These are phyloP conservation scores for Paramormyrops kingsleyae DNA, from an alignment of 2,113 vertebrate species.

Conservation along the genomic window DNA sequence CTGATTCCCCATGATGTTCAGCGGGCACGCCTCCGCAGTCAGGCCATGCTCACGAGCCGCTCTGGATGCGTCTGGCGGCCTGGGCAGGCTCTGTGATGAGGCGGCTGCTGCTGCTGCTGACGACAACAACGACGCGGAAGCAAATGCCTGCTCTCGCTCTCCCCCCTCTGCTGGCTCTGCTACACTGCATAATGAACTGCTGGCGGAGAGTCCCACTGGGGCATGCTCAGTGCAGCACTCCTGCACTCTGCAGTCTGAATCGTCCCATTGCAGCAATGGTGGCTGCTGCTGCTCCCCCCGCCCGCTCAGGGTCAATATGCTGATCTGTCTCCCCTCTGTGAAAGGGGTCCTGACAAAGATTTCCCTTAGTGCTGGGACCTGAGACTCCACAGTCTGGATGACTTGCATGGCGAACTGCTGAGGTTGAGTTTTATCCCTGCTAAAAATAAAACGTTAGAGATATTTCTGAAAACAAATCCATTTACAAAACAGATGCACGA, in stretches of 20 bases:
- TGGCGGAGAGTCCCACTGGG: slow-evolving; percentile 13
- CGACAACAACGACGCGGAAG: slow-evolving; percentile 57
- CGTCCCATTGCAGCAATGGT: slow-evolving; percentile 39
- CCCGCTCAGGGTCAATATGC: slow-evolving; percentile 12
- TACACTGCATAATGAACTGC: slow-evolving; percentile 68
- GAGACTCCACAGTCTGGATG: slow-evolving; percentile 34
- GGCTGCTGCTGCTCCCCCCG: slow-evolving; percentile 34
- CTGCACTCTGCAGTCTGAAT: slow-evolving; percentile 24
- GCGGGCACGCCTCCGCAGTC: slow-evolving; percentile 44
- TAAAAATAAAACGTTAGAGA: not conserved
- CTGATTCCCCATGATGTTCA: slow-evolving; percentile 85
- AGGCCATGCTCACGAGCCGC: slow-evolving; percentile 59
- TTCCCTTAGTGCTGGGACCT: slow-evolving; percentile 38
- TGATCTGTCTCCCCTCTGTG: slow-evolving; percentile 28
- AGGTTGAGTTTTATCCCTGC: not conserved
- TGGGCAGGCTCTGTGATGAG: slow-evolving; percentile 53
- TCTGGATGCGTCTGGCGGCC: not conserved
- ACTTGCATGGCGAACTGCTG: slow-evolving; percentile 37
- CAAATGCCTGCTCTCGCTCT: slow-evolving; percentile 49
- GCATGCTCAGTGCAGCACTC: slow-evolving; percentile 31
- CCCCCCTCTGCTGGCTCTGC: slow-evolving; percentile 53
- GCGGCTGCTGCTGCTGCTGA: slow-evolving; percentile 33
- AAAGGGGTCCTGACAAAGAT: slow-evolving; percentile 39
- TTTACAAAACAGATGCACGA: not conserved
- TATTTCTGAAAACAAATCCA: slow-evolving; percentile 9